Evolutionary conservation across 1,140 invertebrate genomes (phyloP), one percentile per base, ranked within the genome.

Genomic region (Drosophila santomea): DNA sequence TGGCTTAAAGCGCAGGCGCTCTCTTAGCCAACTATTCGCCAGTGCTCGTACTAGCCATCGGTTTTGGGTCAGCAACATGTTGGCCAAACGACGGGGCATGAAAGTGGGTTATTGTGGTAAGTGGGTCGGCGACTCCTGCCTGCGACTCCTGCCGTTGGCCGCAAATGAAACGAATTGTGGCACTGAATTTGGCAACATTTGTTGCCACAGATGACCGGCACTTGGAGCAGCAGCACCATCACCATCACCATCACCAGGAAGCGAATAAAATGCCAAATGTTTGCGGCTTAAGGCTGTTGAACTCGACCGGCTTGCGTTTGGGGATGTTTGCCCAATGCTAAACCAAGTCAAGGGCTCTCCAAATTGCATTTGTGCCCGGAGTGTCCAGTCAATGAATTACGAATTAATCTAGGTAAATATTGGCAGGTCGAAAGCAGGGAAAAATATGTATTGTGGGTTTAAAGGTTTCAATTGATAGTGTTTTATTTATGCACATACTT

Each of bases 101-200:
- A 63, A 88, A 77, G 83, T 89, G 84, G 79, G 79, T 74, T 88
- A 89, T 54, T 71, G 38, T 58, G 73, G 71, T 80, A 64, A 81
- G 78, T 86, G 57, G 80, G 78, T 50, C 58, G 62, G 57, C 23
- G 23, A 28, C 14, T 58, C 71, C 39, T 61, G 41, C 39, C 56
- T 25, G 25, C 64, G 55, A 41, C 62, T 20, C 20, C 20, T 20
- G 20, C 15, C n/a, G 61, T 12, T 54, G 67, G 79, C 83, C 83
- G 54, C 83, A 86, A 86, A 86, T 86, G 88, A 86, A 86, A 86
- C 79, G 79, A 86, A 83, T 86, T 86, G 83, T 74, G 83, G 83
- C 66, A 12, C 64, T 39, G 39, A 47, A 48, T 60, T 68, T 84
- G 78, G 83, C 83, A 88, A 89, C 83, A 88, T 89, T 89, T 88